These are phyloP conservation scores for Novumbra hubbsi DNA, from an alignment of 2,797 vertebrate species.

Conservation along the genomic window DNA sequence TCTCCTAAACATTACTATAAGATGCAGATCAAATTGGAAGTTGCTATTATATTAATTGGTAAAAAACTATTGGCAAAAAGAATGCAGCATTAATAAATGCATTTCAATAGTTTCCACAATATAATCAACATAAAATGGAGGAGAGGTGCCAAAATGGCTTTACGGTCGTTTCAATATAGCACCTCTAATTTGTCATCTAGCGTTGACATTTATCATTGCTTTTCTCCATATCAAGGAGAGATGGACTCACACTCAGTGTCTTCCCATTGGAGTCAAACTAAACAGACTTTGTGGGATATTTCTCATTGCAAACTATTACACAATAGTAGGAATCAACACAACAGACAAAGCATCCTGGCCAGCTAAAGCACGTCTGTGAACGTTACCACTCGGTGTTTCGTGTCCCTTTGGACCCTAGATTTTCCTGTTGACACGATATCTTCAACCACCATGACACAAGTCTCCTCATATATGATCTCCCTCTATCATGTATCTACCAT, in stretches of 20 bases:
- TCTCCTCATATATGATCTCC: constrained; percentile 7
- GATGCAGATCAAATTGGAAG: too few relatives aligned
- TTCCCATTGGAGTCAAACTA: not conserved
- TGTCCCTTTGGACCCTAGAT: not conserved
- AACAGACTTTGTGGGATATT: not conserved
- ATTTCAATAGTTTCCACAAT: too few relatives aligned
- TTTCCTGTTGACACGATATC: constrained; percentile 1
- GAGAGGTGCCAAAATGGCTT: too few relatives aligned
- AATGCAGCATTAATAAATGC: too few relatives aligned
- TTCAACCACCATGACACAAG: not conserved
- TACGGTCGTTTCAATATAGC: too few relatives aligned
- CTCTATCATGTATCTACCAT: constrained; percentile 30
- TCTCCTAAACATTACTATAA: too few relatives aligned
- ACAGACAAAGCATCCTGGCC: not conserved
- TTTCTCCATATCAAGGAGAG: not conserved
- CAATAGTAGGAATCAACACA: not conserved
- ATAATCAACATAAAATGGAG: too few relatives aligned
- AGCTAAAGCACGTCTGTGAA: not conserved
- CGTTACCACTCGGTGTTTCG: not conserved
- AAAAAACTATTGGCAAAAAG: too few relatives aligned
- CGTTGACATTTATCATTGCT: too few relatives aligned
- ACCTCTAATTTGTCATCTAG: too few relatives aligned
- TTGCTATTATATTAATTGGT: too few relatives aligned
- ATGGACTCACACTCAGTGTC: constrained; percentile 9
- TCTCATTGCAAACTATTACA: not conserved